Evolutionary conservation across 2,888 invertebrate species (phyloP).

Genomic region (Sympetrum striolatum): DNA sequence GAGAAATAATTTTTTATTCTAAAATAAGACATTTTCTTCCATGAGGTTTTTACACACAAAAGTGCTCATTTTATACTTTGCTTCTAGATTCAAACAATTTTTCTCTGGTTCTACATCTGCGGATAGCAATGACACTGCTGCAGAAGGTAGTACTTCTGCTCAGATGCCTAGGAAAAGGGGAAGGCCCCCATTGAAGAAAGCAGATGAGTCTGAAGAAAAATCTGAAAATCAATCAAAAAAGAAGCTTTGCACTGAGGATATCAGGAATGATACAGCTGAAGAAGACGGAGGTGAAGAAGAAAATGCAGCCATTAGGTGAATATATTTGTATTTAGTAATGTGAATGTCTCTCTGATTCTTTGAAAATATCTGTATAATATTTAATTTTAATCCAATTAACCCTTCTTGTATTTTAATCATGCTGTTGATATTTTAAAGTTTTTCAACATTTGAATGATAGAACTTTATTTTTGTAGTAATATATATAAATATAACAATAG

Average conservation of each 20-base stretch:
- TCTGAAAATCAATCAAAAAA: not conserved
- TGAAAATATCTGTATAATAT: too few relatives aligned
- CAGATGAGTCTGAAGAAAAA: not conserved
- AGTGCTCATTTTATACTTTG: not conserved
- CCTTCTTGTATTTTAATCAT: too few relatives aligned
- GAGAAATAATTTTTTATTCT: too few relatives aligned
- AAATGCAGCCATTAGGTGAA: not conserved
- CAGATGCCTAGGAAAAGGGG: constrained; percentile 12
- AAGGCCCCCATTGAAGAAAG: not conserved
- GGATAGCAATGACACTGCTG: not conserved
- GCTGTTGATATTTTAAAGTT: too few relatives aligned
- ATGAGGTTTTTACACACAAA: too few relatives aligned
- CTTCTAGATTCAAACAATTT: constrained; percentile 31
- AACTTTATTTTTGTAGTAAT: too few relatives aligned
- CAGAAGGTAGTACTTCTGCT: not conserved
- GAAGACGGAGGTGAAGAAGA: not conserved
- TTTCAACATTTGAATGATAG: too few relatives aligned
- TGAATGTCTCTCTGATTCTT: not conserved
- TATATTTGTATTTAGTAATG: not conserved
- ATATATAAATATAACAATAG: too few relatives aligned
- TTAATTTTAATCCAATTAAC: too few relatives aligned
- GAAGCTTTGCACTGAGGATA: not conserved
- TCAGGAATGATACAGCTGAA: not conserved
- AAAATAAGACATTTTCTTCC: too few relatives aligned
- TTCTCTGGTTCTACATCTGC: constrained; percentile 5